A percentile compares a stretch with the other conserved stretches of the same genome.
phyloP scores from a whole-genome alignment of 2,888 invertebrate species.

The Phragmatobia fuliginosa region DNA sequence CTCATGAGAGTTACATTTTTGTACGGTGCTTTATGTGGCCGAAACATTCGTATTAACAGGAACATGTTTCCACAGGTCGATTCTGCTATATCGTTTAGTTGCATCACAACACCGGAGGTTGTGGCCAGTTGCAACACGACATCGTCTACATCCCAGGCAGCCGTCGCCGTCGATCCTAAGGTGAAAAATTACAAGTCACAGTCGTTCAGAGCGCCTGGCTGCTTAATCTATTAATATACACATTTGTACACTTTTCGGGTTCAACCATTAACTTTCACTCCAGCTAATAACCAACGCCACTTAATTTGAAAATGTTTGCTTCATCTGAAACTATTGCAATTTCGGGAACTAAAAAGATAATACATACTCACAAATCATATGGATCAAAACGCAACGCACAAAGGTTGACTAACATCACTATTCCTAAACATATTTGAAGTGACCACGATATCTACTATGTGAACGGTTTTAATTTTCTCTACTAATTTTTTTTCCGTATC shows the following conservation, averaged over 20 bases:
- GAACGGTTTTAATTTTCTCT: no score
- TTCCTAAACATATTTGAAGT: background rate
- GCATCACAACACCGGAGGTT: conserved; percentile 84
- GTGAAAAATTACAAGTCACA: conserved; percentile 54
- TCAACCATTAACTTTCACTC: conserved; percentile 9
- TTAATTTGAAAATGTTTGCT: background rate
- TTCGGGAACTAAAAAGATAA: background rate
- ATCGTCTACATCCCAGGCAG: conserved; percentile 67
- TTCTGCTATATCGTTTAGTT: conserved; percentile 83
- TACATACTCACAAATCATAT: background rate
- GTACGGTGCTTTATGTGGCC: conserved; percentile 25
- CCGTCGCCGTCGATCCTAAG: conserved; percentile 76
- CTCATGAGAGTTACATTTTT: conserved; percentile 39
- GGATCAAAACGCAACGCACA: background rate
- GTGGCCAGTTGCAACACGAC: conserved; percentile 81
- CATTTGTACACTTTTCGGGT: conserved; percentile 53
- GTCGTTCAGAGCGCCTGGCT: conserved; percentile 8
- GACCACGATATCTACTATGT: background rate
- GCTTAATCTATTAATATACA: conserved; percentile 15
- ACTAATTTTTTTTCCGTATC: background rate
- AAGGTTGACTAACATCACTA: background rate
- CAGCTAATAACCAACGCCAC: background rate
- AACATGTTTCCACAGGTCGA: conserved; percentile 74
- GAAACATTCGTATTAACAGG: conserved; percentile 36
- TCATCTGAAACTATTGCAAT: background rate